These are phyloP conservation scores for Peromyscus melanophrys DNA, from an alignment of 2,797 vertebrate genomes.

Conservation along the genomic window DNA sequence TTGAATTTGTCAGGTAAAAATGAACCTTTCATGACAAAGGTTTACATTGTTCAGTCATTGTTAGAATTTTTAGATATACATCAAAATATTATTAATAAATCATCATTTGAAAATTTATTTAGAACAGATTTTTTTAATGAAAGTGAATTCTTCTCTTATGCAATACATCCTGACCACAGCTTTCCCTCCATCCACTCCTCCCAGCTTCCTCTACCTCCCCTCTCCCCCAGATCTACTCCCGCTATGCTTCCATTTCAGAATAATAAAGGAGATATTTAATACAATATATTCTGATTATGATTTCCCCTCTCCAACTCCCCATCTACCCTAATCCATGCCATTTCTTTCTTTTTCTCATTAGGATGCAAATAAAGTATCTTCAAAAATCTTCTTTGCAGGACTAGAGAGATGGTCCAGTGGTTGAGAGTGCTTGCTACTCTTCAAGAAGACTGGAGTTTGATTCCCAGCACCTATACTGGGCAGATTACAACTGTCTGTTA, in stretches of 20 bases:
- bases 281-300: background rate
- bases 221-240: background rate
- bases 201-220: too few relatives aligned
- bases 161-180: background rate
- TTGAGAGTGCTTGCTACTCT: background rate
- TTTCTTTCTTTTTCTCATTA: background rate
- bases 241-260: too few relatives aligned
- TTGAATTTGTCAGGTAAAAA: background rate
- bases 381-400: background rate
- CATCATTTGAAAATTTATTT: background rate
- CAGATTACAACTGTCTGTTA: background rate
- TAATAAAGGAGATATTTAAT: background rate
- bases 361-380: background rate
- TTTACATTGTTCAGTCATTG: background rate
- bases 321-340: background rate
- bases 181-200: background rate
- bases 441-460: background rate
- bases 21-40: background rate
- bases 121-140: background rate
- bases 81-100: conserved; percentile 51
- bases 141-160: background rate
- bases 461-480: background rate
- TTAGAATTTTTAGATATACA: background rate
- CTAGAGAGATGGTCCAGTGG: background rate
- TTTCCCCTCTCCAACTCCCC: background rate